Conservation (phyloP, 2,888 invertebrate species). For the Koerneria pararmatus region DNA sequence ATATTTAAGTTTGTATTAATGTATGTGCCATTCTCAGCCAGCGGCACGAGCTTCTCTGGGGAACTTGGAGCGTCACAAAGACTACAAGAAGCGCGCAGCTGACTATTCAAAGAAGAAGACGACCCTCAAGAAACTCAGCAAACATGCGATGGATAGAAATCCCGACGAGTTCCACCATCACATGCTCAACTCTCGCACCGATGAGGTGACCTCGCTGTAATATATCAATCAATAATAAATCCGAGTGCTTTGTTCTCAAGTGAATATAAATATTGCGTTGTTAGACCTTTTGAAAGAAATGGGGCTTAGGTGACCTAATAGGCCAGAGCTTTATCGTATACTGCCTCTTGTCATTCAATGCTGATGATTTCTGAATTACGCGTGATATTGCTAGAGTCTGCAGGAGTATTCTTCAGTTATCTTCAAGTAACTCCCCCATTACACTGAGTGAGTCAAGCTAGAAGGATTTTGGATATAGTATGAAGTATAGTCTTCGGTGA, state of each 20-base stretch:
- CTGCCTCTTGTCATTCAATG: no score
- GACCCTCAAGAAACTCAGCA: conserved; percentile 76
- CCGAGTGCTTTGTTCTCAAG: no score
- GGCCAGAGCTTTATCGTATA: no score
- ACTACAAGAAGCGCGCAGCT: conserved; percentile 55
- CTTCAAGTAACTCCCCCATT: no score
- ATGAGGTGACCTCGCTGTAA: conserved; percentile 58
- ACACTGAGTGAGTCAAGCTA: neutral
- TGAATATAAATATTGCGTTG: no score
- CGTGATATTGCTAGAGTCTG: no score
- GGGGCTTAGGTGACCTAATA: no score
- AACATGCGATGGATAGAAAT: conserved; percentile 83
- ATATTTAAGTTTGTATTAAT: neutral
- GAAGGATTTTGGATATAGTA: neutral
- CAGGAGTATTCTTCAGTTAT: no score
- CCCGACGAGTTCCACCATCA: conserved; percentile 98
- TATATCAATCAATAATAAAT: no score
- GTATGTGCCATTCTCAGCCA: conserved; percentile 34
- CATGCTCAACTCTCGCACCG: conserved; percentile 82
- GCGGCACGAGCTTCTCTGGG: conserved; percentile 42
- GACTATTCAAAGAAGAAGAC: conserved; percentile 66
- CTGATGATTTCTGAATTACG: no score
- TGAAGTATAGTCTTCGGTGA: neutral
- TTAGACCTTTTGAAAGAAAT: no score
- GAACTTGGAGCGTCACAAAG: conserved; percentile 58